phyloP scores from a whole-genome alignment of 2,797 vertebrate genomes.

The Lepus oiostolus region DNA sequence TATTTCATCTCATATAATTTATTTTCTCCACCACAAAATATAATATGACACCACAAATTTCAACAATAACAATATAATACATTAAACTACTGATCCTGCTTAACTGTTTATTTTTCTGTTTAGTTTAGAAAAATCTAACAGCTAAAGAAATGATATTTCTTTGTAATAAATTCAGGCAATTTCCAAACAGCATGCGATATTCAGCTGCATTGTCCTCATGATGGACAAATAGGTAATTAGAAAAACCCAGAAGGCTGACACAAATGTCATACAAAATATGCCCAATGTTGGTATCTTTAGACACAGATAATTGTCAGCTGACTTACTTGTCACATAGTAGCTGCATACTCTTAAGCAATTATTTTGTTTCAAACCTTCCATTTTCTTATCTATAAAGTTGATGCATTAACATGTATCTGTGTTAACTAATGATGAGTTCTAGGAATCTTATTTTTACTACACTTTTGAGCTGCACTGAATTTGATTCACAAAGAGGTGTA shows the following conservation, averaged over 20 bases:
- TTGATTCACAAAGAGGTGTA: neutral
- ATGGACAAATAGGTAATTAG: conserved; percentile 50
- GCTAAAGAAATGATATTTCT: neutral
- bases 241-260: conserved; percentile 49
- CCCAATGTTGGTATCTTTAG: neutral
- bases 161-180: neutral
- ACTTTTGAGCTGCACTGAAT: neutral
- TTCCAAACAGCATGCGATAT: neutral
- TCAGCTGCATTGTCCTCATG: neutral
- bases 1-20: conserved; percentile 24
- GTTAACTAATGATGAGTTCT: neutral
- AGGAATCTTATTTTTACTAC: neutral
- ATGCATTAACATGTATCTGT: neutral
- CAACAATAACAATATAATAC: neutral
- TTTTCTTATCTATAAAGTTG: neutral
- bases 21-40: conserved; percentile 56
- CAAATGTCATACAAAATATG: neutral
- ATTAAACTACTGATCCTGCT: neutral
- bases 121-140: conserved; percentile 52
- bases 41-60: conserved; percentile 12
- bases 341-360: neutral
- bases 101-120: neutral
- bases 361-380: neutral
- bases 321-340: neutral
- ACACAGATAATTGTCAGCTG: conserved; percentile 20